Conservation (phyloP, 1,140 invertebrate species). For the Liolophura sinensis region DNA sequence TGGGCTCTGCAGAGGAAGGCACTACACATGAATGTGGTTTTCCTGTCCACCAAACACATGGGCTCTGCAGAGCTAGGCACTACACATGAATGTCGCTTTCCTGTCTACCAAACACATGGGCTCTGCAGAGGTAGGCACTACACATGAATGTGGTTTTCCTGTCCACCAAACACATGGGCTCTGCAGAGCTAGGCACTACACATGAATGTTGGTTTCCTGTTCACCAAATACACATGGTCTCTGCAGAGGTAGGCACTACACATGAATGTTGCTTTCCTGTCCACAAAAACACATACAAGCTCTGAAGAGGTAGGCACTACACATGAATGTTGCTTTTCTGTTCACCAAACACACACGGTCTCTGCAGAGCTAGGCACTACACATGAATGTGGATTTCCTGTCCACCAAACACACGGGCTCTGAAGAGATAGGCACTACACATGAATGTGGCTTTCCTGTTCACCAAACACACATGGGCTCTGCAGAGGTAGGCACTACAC, state of each 20-base stretch:
- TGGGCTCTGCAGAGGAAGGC: not conserved
- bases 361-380: not conserved
- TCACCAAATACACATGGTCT: not conserved
- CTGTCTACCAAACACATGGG: not conserved
- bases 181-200: not conserved
- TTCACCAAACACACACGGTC: not conserved
- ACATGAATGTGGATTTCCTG: not conserved
- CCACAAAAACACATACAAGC: not conserved
- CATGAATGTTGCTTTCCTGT: not conserved
- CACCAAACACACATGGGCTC: not conserved
- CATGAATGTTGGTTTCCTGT: not conserved
- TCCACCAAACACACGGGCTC: not conserved
- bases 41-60: not conserved
- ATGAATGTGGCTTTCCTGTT: not conserved
- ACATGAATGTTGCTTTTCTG: not conserved
- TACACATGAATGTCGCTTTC: not conserved
- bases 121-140: slow-evolving; percentile 1
- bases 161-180: not conserved
- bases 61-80: not conserved
- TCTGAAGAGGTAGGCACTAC: not conserved
- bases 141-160: not conserved
- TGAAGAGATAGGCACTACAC: not conserved
- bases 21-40: not conserved
- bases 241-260: not conserved
- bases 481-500: not conserved